Evolutionary conservation across 92 coral and sea anemone genomes (phyloP), one percentile per base, ranked within the genome.

Genomic region (Ricordea florida): DNA sequence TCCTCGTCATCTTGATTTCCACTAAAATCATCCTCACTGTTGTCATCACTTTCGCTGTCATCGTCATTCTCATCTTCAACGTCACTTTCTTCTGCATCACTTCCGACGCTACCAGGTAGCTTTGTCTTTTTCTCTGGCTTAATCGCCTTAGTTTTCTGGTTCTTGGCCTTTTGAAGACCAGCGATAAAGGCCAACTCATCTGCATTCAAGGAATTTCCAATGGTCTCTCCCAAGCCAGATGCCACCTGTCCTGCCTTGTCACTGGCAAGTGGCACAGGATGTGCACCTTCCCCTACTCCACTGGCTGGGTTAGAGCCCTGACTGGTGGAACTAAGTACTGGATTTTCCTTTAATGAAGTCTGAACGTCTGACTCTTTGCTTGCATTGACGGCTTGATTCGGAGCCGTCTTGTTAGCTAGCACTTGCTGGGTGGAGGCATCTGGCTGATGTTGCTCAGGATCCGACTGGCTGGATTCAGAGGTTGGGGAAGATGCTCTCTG

Each of bases 101-200:
- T 88, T 17, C 99, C 99, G 33, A 68, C 59, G 49, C 99, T 96
- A 18, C 99, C 99, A 15, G 97, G 97, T 18, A 93, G 89, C 34
- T 63, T 87, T 31, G 73, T 23, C 17, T 40, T 65, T 48, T 63
- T 42, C 9, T 49, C 47, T 40, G 69, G 10, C 29, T 58, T 40
- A 3, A 40, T 56, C 18, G 57, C 61, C 17, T 71, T 90, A 32
- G 59, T 59, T 49, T 85, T 70, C 22, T 76, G 68, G 74, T 80
- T 82, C 60, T 81, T 82, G 26, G 76, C 90, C 26, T 90, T 90
- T 27, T 94, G 87, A 14, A 94, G 85, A 29, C 96, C 94, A 16
- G 97, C 93, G 23, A 88, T 79, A 66, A 92, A 94, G 4, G 97
- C 93, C 17, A 92, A 89, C 57, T 94, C 98, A 51, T 94, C 98